phyloP scores from a whole-genome alignment of 64 coral and sea anemone genomes.

The Pocillopora verrucosa region DNA sequence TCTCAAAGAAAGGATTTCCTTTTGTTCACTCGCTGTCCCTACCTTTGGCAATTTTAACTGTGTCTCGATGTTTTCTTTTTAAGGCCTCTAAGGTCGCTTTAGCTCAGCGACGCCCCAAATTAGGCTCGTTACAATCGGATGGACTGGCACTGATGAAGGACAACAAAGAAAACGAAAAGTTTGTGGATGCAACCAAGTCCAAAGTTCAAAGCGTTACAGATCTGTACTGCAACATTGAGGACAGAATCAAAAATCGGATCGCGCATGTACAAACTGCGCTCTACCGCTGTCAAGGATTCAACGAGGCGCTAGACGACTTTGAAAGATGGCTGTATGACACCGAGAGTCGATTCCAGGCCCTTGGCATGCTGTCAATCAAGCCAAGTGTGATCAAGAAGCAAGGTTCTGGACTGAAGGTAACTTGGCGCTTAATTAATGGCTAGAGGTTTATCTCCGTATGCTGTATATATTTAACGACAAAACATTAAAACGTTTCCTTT shows the following conservation, averaged over 20 bases:
- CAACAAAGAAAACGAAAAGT: constrained; percentile 59
- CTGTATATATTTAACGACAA: no score
- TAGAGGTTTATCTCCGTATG: no score
- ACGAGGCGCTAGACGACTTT: constrained; percentile 79
- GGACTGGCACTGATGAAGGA: constrained; percentile 68
- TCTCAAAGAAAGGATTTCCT: no score
- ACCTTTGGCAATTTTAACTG: neutral
- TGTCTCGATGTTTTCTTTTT: neutral
- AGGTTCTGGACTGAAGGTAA: constrained; percentile 71
- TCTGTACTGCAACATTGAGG: constrained; percentile 61
- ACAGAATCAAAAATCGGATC: constrained; percentile 78
- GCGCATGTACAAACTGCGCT: constrained; percentile 71
- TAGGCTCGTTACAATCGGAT: constrained; percentile 67
- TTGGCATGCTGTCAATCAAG: constrained; percentile 80
- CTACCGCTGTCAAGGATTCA: constrained; percentile 80
- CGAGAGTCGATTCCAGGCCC: constrained; percentile 66
- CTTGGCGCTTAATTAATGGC: neutral
- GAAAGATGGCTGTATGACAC: constrained; percentile 79
- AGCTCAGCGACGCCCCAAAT: constrained; percentile 65
- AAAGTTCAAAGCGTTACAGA: constrained; percentile 75
- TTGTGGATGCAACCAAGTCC: constrained; percentile 66
- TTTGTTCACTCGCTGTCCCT: neutral
- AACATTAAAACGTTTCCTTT: no score
- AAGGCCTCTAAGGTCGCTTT: constrained; percentile 59
- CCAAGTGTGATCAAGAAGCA: constrained; percentile 91